Evolutionary conservation across 2,797 vertebrate species (phyloP).

Genomic region (Brotula barbata): DNA sequence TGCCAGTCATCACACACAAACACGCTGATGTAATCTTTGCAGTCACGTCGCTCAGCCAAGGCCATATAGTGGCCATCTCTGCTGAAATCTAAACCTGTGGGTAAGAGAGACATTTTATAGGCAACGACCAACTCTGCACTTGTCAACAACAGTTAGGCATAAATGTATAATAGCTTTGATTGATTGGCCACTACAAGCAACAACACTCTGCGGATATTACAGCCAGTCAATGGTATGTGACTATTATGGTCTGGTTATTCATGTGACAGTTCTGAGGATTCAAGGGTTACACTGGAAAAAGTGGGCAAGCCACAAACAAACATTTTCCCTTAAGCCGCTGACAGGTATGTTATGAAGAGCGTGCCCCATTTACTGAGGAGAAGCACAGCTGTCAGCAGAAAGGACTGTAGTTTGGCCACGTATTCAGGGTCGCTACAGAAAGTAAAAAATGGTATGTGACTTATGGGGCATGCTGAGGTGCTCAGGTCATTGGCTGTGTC

Average conservation of each 20-base stretch:
- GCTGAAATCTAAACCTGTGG: conserved; percentile 89
- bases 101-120: conserved; percentile 16
- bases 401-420: conserved; percentile 47
- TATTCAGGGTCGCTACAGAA: conserved; percentile 53
- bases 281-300: conserved; percentile 47
- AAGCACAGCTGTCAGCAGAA: conserved; percentile 75
- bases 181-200: too few relatives aligned
- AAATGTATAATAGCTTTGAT: too few relatives aligned
- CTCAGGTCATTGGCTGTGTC: conserved; percentile 50
- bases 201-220: too few relatives aligned
- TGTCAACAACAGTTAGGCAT: too few relatives aligned
- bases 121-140: neutral
- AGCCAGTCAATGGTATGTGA: conserved; percentile 36
- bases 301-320: conserved; percentile 67
- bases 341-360: conserved; percentile 77
- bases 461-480: conserved; percentile 46
- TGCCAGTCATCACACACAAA: conserved; percentile 98
- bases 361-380: conserved; percentile 72
- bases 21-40: conserved; percentile 93
- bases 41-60: conserved; percentile 92
- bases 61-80: conserved; percentile 93
- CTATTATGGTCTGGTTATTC: conserved; percentile 55
- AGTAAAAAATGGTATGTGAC: conserved; percentile 66
- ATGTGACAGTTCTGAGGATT: conserved; percentile 46
- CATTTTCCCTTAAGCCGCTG: conserved; percentile 69